These are phyloP conservation scores for Temnothorax nylanderi DNA, from an alignment of 1,140 invertebrate genomes.

Conservation along the genomic window DNA sequence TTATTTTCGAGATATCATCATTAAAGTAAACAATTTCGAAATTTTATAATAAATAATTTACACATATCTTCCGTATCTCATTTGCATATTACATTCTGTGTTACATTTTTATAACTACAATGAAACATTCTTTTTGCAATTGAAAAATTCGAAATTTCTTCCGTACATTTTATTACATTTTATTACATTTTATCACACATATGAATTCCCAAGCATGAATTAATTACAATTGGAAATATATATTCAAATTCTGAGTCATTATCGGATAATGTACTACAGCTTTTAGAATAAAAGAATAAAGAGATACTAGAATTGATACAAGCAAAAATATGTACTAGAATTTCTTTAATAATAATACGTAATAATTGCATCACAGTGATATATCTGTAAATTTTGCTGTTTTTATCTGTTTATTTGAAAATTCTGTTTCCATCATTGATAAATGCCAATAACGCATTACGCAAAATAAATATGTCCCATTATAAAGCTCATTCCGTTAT, in stretches of 20 bases:
- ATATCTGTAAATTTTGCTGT: not conserved
- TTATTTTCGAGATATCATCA: not conserved
- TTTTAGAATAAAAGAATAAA: not conserved
- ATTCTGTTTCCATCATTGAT: not conserved
- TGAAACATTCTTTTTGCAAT: conserved; percentile 10
- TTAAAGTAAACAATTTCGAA: not conserved
- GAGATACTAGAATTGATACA: not conserved
- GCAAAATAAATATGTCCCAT: not conserved
- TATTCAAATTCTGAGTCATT: conserved; percentile 19
- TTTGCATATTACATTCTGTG: not conserved
- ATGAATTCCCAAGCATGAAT: not conserved
- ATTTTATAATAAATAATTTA: not conserved
- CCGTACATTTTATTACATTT: not conserved
- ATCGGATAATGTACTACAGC: not conserved
- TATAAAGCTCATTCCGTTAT: not conserved
- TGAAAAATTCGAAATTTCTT: not conserved
- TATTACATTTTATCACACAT: not conserved
- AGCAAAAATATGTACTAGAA: not conserved
- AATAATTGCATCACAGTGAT: not conserved
- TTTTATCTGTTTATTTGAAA: not conserved
- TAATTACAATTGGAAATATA: not conserved
- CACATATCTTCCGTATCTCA: not conserved
- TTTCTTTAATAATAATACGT: not conserved
- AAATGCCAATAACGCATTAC: not conserved
- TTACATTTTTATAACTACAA: not conserved